These are phyloP conservation scores for Hydrotaea cyrtoneurina DNA, from an alignment of 2,888 invertebrate species.

Conservation along the genomic window DNA sequence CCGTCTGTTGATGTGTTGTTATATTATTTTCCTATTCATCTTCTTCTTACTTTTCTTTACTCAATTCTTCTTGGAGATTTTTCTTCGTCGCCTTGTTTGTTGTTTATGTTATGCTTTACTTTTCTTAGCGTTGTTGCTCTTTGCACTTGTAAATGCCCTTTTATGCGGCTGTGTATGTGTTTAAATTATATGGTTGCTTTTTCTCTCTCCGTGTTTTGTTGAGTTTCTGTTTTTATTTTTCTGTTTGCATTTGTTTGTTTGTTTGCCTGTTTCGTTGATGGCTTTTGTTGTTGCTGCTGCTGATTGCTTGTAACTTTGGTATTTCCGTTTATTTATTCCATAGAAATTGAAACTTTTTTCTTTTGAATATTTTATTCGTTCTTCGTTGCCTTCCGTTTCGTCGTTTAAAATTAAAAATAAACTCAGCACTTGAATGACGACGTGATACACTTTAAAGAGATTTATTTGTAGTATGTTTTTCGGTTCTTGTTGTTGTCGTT, in stretches of 20 bases:
- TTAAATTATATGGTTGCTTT: constrained; percentile 26
- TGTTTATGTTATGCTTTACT: constrained; percentile 22
- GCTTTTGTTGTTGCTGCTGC: constrained; percentile 57
- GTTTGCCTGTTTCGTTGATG: constrained; percentile 62
- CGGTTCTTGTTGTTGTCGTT: constrained; percentile 53
- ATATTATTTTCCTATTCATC: constrained; percentile 38
- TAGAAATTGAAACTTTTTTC: constrained; percentile 54
- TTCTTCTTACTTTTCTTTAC: constrained; percentile 30
- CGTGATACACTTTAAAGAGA: not conserved
- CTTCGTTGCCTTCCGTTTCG: constrained; percentile 35
- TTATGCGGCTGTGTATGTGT: constrained; percentile 28
- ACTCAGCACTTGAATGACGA: constrained; percentile 46
- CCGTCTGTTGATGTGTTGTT: constrained; percentile 59
- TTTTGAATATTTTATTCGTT: constrained; percentile 22
- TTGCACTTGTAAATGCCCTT: constrained; percentile 62
- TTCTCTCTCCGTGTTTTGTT: constrained; percentile 17
- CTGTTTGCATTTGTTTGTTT: constrained; percentile 47
- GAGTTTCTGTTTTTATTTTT: constrained; percentile 61
- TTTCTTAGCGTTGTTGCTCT: constrained; percentile 50
- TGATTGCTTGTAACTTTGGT: constrained; percentile 69
- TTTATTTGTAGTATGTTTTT: constrained; percentile 47
- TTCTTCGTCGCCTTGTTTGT: constrained; percentile 1
- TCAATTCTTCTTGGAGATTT: constrained; percentile 36
- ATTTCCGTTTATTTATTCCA: constrained; percentile 68
- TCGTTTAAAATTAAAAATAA: constrained; percentile 59